Evolutionary conservation across 2,888 invertebrate species (phyloP), one percentile per base, ranked within the genome.

Genomic region (Apotomis capreana): DNA sequence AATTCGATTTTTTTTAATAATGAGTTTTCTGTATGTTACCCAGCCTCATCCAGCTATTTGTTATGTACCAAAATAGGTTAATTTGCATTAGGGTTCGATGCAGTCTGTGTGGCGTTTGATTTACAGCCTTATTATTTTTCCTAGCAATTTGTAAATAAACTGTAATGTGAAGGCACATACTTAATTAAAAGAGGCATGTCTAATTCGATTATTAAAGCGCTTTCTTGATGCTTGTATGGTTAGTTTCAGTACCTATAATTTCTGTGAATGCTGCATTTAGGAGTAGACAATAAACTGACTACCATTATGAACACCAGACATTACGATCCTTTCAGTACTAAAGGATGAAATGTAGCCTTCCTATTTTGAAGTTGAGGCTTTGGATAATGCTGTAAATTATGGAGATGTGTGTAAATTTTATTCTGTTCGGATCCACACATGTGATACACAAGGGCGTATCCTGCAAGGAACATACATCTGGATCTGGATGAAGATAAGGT

Each of bases 371-470:
- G 77, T 80, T 79, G 36, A 69, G 54, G 58, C 68, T 73, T 75
- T 74, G 74, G 78, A 77, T 76, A 80, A 78, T 78, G 74, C 75
- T 77, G 76, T 78, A 77, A 80, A 80, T 80, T 81, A 83, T 83
- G 80, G 78, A 81, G 82, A 83, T 79, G 75, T 78, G 80, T 82
- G 82, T 77, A 81, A 83, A 83, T 81, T 78, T 74, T 76, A 79
- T 81, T 79, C 81, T 71, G 74, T 75, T 74, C 74, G 78, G 78
- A 79, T 78, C 79, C 79, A 77, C 76, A 79, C 78, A 77, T 80
- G 76, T 75, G 58, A 36, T 73, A 79, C 78, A 79, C 70, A 79
- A 6, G 15, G 70, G 46, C 4, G n/a, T 5, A 12, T 4, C 37
- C 13, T 40, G 46, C 44, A 57, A 15, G 49, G 9, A 49, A 10